Evolutionary conservation across 2,113 vertebrate species (phyloP), one percentile per base, ranked within the genome.

Genomic region (Leptocoma aspasia): DNA sequence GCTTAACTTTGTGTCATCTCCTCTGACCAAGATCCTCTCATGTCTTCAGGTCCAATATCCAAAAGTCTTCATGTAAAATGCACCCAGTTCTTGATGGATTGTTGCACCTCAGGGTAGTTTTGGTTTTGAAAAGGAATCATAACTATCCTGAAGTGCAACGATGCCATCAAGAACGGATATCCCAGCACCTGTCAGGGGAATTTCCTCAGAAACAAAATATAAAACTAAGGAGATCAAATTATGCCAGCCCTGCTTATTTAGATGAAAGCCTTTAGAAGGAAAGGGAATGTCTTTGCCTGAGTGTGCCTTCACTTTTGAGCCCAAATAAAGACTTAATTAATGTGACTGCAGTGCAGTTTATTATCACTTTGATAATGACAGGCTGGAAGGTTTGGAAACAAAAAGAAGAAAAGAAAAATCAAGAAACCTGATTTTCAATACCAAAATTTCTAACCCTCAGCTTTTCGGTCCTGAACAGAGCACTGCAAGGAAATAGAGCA

Each of bases 401-500:
- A 16, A 31, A 8, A 11, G 5, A 13, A 35, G 6, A 6, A 5
- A 1, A 9, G 17, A 3, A 9, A 30, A 21, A 54, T 3, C 23
- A 77, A 37, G 33, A 63, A 71, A 76, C 57, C 30, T 65, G 28
- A 52, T 57, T 85, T 68, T 89, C 50, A 73, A 56, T 35, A 37
- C 20, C 4, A n/a, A 50, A 15, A 28, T 57, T 53, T 82, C 54
- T 18, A 60, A 76, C 44, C 13, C 8, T 85, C 77, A 37, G 9
- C 7, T 70, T 50, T 71, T 37, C 47, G 54, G 42, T 47, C 30
- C 16, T n/a, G 54, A 80, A 7, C 30, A 33, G 61, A 70, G 9
- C 5, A 13, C 14, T 27, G 4, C 69, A 13, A 7, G 4, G 13
- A 41, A 60, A 41, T 0, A 37, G 14, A 54, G 4, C 0, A 5